phyloP scores from a whole-genome alignment of 2,113 vertebrate genomes.

The Aplodontia rufa region DNA sequence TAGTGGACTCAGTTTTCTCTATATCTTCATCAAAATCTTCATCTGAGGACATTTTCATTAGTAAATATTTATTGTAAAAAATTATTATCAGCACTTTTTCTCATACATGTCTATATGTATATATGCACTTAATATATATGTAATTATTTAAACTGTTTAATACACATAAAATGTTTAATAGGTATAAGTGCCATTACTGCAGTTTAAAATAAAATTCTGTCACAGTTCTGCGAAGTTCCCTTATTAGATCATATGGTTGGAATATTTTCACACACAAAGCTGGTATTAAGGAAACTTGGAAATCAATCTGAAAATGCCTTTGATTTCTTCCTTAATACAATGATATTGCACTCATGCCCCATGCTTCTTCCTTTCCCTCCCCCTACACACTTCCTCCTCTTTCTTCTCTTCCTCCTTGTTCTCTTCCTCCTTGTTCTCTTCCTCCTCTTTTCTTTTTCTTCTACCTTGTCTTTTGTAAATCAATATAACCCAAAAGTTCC shows the following conservation, averaged over 20 bases:
- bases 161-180: neutral
- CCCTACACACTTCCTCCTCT: neutral
- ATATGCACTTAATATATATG: neutral
- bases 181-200: neutral
- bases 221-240: neutral
- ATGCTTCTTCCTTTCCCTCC: neutral
- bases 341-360: neutral
- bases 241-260: neutral
- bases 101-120: neutral
- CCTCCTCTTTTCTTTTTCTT: neutral
- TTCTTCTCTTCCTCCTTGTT: rapidly evolving
- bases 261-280: neutral
- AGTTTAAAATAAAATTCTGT: neutral
- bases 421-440: neutral
- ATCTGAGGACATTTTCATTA: neutral
- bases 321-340: neutral
- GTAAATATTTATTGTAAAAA: neutral
- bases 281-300: neutral
- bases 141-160: neutral
- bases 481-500: neutral
- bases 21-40: neutral
- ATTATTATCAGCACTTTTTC: neutral
- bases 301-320: neutral
- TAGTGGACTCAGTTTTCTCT: neutral
- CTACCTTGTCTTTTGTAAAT: neutral